phyloP scores from a whole-genome alignment of 2,113 vertebrate species.

The Gnathochromis pfefferi region DNA sequence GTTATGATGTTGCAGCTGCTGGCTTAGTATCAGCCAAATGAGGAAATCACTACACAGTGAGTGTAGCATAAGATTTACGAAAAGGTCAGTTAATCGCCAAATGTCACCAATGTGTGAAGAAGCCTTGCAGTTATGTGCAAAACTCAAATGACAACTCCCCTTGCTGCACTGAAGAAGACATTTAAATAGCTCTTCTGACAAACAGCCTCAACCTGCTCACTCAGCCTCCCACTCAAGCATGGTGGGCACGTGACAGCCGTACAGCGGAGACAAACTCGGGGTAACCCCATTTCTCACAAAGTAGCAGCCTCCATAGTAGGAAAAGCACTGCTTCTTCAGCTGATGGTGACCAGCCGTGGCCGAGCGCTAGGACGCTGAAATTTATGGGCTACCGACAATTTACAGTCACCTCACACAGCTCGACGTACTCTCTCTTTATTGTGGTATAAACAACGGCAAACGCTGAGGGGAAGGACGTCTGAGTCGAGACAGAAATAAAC shows the following conservation, averaged over 20 bases:
- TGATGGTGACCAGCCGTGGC: constrained; percentile 1
- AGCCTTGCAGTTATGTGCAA: constrained; percentile 8
- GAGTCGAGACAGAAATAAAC: constrained; percentile 18
- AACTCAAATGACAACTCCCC: constrained; percentile 4
- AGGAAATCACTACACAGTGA: background rate
- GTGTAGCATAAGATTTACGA: background rate
- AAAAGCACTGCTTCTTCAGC: background rate
- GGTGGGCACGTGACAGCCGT: background rate
- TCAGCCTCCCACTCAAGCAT: constrained; percentile 3
- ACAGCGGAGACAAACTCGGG: background rate
- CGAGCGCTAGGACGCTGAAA: background rate
- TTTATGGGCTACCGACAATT: constrained; percentile 49
- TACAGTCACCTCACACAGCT: constrained; percentile 7
- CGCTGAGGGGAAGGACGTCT: constrained; percentile 7
- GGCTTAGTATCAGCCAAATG: background rate
- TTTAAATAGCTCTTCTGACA: constrained; percentile 18
- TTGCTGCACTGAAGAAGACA: background rate
- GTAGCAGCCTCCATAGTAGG: background rate
- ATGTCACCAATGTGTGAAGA: background rate
- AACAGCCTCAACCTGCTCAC: constrained; percentile 22
- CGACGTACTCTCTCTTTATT: constrained; percentile 30
- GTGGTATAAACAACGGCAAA: constrained; percentile 26
- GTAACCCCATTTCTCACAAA: background rate
- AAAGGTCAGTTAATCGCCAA: constrained; percentile 9
- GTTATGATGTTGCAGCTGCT: background rate